A percentile compares a stretch with the other conserved stretches of the same genome.
phyloP scores from a whole-genome alignment of 1,140 invertebrate species.

The Zaprionus ghesquierei region DNA sequence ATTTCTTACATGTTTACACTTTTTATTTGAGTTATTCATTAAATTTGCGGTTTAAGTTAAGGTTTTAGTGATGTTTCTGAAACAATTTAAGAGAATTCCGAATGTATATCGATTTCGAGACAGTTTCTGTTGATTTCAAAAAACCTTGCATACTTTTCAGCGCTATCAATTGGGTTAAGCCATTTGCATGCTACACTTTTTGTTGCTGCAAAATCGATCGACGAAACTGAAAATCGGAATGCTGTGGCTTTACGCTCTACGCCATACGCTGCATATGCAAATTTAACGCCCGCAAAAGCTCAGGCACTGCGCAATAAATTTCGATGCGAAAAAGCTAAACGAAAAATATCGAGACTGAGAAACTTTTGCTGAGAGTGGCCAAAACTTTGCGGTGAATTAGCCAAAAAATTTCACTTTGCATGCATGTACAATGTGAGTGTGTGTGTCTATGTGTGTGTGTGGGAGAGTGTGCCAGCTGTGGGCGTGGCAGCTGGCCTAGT shows the following conservation, averaged over 20 bases:
- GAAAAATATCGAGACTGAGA: conserved; percentile 52
- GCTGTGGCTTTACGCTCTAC: neutral
- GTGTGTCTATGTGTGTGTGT: conserved; percentile 15
- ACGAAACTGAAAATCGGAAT: neutral
- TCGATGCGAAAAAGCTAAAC: conserved; percentile 38
- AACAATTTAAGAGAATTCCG: too few species aligned
- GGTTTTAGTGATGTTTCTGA: too few species aligned
- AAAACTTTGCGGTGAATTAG: conserved; percentile 64
- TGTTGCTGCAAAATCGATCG: neutral
- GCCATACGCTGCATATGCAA: conserved; percentile 35
- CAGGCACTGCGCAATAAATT: conserved; percentile 44
- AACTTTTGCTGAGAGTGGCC: conserved; percentile 47
- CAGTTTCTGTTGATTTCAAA: too few species aligned
- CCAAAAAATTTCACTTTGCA: conserved; percentile 51
- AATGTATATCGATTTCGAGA: too few species aligned
- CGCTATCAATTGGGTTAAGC: neutral
- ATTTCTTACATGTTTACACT: neutral
- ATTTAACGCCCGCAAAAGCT: conserved; percentile 26
- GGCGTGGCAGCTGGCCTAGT: conserved; percentile 44
- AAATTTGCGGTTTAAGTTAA: conserved; percentile 61
- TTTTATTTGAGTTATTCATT: conserved; percentile 36
- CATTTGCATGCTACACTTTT: too few species aligned
- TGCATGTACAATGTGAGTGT: neutral
- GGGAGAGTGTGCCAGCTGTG: conserved; percentile 22
- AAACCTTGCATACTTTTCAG: too few species aligned